Evolutionary conservation across 2,888 invertebrate genomes (phyloP), one percentile per base, ranked within the genome.

Genomic region (Rhynchonema sp.): DNA sequence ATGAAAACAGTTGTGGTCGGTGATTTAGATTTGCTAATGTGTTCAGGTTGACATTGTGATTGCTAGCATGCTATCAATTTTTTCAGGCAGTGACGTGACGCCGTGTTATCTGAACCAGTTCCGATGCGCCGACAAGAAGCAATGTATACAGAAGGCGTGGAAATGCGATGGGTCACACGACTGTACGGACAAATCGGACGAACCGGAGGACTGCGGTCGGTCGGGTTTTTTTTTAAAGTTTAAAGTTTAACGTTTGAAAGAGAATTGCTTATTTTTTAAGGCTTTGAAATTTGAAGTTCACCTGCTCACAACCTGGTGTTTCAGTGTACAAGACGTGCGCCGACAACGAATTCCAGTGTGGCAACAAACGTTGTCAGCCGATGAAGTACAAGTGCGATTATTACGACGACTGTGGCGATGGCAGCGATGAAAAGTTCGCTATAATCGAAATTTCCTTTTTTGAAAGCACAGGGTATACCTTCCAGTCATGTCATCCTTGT

Each of bases 331-430:
- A 70, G 57, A 65, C 68, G 27, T 72, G 72, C 62, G 66, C 67
- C 13, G 66, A 67, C 2, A 69, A 68, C 59, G 71, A 71, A 60
- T 72, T 72, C 62, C 69, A 69, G 58, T 72, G 72, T 63, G 70
- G 69, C 55, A 72, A 72, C 65, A 70, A 72, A 58, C 64, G 70
- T 6, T 72, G 72, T 58, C 66, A 69, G 46, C 76, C 77, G 1
- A 66, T 70, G 30, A 70, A 75, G 46, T 75, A 76, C 73, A 66
- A 72, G 38, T 78, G 78, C 67, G 77, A 78, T 64, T 76, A 75
- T 74, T 91, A 92, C 73, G 88, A 92, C 72, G 94, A 96, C 72
- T 96, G 94, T 69, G 89, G 90, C 0, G 94, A 96, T 74, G 85
- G 86, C 67, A 84, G 87, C 1, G 96, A 98, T 71, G 78, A 78